Evolutionary conservation across 2,888 invertebrate species (phyloP), one percentile per base, ranked within the genome.

Genomic region (Fabriciana adippe): DNA sequence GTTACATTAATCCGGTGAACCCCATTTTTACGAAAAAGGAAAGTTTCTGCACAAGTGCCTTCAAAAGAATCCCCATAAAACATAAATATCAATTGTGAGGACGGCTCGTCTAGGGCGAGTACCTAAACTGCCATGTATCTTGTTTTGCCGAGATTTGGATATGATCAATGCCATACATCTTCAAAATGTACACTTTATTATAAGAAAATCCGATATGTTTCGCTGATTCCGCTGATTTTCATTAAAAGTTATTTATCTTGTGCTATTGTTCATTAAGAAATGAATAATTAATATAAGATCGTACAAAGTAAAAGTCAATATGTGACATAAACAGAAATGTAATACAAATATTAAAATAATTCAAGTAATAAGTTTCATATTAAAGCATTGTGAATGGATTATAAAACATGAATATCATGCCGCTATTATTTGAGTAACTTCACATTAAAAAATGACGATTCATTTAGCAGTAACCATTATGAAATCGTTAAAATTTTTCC

Each of bases 41-140:
- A 88, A 87, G 86, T 89, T 88, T 83, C 79, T 85, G 86, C 89
- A 86, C 85, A 87, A 85, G 80, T 85, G 81, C 85, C 84, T 82
- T 83, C 76, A 79, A 82, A 83, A 82, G 82, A 83, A 84, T 82
- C 79, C 82, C 79, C 81, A 84, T 86, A 70, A 66, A 85, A 79
- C 85, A 89, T 89, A 89, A 88, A 89, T 88, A 89, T 89, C 88
- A 87, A 88, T 87, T 84, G 82, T 79, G 83, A 81, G 81, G 80
- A 85, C 81, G 83, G 83, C 85, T 83, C 79, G 76, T 78, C 80
- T 79, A 82, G 79, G 79, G 80, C 16, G 61, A 51, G 80, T 81
- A 84, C 81, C 81, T 83, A 81, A 78, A 81, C 81, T 79, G 79
- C 76, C 84, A 85, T 87, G 85, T 84, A 81, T 84, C 87, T 88